Evolutionary conservation across 2,888 invertebrate genomes (phyloP).

Genomic region (Fragum sueziense): DNA sequence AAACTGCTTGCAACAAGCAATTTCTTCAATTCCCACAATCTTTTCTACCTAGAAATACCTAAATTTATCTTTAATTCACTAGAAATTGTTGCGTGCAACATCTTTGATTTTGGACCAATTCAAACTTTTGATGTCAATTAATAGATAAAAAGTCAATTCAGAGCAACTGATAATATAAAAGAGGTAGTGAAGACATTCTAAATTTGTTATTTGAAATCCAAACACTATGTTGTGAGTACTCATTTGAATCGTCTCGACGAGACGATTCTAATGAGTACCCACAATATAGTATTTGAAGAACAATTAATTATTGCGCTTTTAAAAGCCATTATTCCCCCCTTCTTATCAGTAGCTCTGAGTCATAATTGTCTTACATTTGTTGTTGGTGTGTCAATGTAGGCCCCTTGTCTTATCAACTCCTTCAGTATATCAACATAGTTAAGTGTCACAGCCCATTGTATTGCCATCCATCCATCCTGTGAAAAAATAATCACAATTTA

Average conservation of each 20-base stretch:
- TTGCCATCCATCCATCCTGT: slow-evolving; percentile 70
- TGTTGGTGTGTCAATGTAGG: slow-evolving; percentile 33
- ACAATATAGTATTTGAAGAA: neutral
- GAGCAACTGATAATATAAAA: too few species aligned
- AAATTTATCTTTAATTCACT: too few species aligned
- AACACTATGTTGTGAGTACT: too few species aligned
- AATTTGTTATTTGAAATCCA: too few species aligned
- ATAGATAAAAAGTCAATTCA: too few species aligned
- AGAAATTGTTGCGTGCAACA: too few species aligned
- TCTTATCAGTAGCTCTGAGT: neutral
- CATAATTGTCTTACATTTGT: slow-evolving; percentile 9
- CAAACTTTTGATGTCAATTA: neutral
- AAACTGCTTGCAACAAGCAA: neutral
- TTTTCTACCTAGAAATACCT: too few species aligned
- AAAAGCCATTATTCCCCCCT: neutral
- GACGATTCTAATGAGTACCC: too few species aligned
- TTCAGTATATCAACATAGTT: slow-evolving; percentile 56
- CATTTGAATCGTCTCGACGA: too few species aligned
- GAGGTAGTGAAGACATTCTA: too few species aligned
- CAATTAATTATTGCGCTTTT: neutral
- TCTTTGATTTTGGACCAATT: too few species aligned
- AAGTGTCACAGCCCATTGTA: slow-evolving; percentile 66
- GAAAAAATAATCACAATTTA: too few species aligned
- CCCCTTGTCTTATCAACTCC: slow-evolving; percentile 60
- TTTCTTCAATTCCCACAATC: neutral